Conservation (phyloP, 2,797 vertebrate genomes). For the Orientallactaga sibirica region DNA sequence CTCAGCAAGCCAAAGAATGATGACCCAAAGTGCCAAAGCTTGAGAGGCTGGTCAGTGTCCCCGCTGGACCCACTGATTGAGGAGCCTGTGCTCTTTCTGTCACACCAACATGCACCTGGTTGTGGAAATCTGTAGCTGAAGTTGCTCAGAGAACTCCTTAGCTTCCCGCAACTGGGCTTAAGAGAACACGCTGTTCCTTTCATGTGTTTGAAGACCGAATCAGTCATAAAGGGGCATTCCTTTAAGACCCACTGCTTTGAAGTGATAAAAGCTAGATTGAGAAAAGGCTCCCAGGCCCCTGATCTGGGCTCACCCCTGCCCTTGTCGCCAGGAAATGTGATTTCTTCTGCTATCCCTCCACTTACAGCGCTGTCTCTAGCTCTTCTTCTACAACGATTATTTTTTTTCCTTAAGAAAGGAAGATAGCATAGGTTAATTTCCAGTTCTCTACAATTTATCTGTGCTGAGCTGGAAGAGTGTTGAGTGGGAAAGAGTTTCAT, state of each 20-base stretch:
- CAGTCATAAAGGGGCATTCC: conserved; percentile 78
- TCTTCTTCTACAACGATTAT: conserved; percentile 61
- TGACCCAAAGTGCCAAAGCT: not conserved
- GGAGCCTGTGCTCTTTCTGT: not conserved
- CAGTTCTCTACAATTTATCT: conserved; percentile 90
- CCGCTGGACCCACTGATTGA: not conserved
- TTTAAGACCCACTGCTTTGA: conserved; percentile 81
- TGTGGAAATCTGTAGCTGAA: not conserved
- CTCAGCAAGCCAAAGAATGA: not conserved
- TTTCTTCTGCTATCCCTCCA: conserved; percentile 79
- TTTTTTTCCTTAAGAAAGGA: conserved; percentile 76
- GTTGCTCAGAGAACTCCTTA: conserved; percentile 4
- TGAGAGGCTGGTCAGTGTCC: not conserved
- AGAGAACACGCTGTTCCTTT: conserved; percentile 76
- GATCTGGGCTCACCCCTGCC: conserved; percentile 79
- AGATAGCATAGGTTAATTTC: conserved; percentile 88
- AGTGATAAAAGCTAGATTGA: conserved; percentile 83
- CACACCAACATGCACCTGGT: too few relatives aligned
- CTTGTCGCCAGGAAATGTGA: conserved; percentile 80
- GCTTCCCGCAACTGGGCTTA: conserved; percentile 75
- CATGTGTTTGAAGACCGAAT: conserved; percentile 79
- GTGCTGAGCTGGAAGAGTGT: conserved; percentile 89
- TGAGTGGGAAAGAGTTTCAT: conserved; percentile 92
- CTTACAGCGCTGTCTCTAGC: conserved; percentile 63
- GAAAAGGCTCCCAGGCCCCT: conserved; percentile 73